These are phyloP conservation scores for Triplophysa siluroides DNA, from an alignment of 2,113 vertebrate species.

Conservation along the genomic window DNA sequence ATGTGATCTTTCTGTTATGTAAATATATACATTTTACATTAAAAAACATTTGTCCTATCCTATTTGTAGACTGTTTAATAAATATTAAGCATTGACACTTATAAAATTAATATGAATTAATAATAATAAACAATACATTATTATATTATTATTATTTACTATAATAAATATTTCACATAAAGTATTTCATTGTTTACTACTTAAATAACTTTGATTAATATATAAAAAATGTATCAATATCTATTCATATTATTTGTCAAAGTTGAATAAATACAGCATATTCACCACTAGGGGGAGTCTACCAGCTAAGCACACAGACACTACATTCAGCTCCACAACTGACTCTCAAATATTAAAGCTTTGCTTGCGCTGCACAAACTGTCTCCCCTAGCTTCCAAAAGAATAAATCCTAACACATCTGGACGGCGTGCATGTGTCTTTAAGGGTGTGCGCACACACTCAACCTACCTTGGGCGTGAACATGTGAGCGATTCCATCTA, in stretches of 20 bases:
- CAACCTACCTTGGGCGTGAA: slow-evolving; percentile 93
- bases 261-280: not conserved
- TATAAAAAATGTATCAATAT: too few species aligned
- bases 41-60: too few species aligned
- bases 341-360: slow-evolving; percentile 1
- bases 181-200: too few species aligned
- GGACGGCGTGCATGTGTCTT: not conserved
- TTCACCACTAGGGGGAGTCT: slow-evolving; percentile 65
- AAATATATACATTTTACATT: too few species aligned
- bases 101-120: too few species aligned
- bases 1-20: too few species aligned
- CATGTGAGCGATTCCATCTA: slow-evolving; percentile 97
- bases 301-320: not conserved
- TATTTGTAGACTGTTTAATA: too few species aligned
- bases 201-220: too few species aligned
- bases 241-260: not conserved
- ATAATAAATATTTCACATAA: too few species aligned
- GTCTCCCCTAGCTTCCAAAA: not conserved
- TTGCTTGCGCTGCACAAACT: not conserved
- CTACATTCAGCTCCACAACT: not conserved
- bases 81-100: too few species aligned
- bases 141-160: too few species aligned
- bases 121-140: too few species aligned
- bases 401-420: not conserved
- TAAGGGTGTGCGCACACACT: not conserved